Conservation (phyloP, 2,888 invertebrate genomes). For the Aspidiotus destructor region DNA sequence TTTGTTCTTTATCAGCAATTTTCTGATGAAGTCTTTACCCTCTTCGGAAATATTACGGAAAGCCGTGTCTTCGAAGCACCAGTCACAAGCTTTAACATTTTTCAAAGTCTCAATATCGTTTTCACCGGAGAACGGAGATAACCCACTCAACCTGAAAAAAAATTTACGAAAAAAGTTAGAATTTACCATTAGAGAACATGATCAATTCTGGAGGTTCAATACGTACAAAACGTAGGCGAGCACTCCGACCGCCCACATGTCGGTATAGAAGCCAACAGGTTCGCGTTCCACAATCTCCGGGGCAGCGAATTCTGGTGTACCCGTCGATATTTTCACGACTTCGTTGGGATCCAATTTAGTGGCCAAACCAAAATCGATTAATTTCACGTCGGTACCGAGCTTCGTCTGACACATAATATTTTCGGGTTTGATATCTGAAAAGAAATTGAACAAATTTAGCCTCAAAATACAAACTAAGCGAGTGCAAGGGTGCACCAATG, state of each 20-base stretch:
- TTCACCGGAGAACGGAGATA: slow-evolving; percentile 98
- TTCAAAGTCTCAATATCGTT: slow-evolving; percentile 96
- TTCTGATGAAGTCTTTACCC: slow-evolving; percentile 94
- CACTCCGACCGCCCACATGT: slow-evolving; percentile 99
- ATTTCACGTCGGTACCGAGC: slow-evolving; percentile 87
- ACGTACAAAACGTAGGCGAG: slow-evolving; percentile 93
- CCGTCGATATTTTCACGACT: slow-evolving; percentile 96
- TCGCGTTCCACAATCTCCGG: slow-evolving; percentile 98
- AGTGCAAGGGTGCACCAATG: neutral
- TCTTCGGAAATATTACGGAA: slow-evolving; percentile 91
- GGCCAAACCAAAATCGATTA: slow-evolving; percentile 99
- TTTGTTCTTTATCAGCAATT: slow-evolving; percentile 83
- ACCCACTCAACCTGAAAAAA: slow-evolving; percentile 69
- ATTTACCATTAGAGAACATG: neutral
- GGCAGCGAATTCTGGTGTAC: slow-evolving; percentile 98
- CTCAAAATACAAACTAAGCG: neutral
- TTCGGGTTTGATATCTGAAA: slow-evolving; percentile 81
- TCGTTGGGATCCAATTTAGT: slow-evolving; percentile 97
- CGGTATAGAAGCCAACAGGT: slow-evolving; percentile 98
- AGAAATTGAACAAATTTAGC: slow-evolving; percentile 31
- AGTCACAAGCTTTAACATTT: slow-evolving; percentile 96
- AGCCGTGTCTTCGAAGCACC: slow-evolving; percentile 96
- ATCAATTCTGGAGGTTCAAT: neutral
- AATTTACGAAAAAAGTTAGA: neutral
- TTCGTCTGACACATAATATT: slow-evolving; percentile 99